These are phyloP conservation scores for Scyliorhinus canicula DNA, from an alignment of 2,797 vertebrate genomes.

Conservation along the genomic window DNA sequence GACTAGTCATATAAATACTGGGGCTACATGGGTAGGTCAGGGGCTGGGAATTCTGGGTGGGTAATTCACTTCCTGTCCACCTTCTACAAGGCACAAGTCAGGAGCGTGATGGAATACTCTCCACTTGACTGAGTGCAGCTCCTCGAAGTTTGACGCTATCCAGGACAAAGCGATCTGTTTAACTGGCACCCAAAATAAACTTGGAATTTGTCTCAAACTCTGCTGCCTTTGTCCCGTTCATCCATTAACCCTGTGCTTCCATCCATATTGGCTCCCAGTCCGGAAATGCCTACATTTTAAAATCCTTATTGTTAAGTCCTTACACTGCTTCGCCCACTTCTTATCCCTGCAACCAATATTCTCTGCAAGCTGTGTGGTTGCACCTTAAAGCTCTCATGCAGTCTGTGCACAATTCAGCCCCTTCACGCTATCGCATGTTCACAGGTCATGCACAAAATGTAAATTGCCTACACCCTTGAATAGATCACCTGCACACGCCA, in stretches of 20 bases:
- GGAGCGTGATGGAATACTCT: too few relatives aligned
- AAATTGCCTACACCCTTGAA: too few relatives aligned
- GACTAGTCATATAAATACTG: too few relatives aligned
- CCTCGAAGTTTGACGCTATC: too few relatives aligned
- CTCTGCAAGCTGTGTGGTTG: neutral
- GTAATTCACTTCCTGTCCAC: neutral
- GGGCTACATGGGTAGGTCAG: neutral
- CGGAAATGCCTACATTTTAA: neutral
- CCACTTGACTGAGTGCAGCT: neutral
- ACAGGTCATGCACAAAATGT: too few relatives aligned
- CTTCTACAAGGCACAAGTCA: neutral
- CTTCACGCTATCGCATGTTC: neutral
- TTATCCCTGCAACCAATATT: neutral
- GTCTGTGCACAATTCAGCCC: too few relatives aligned
- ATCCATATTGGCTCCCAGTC: neutral
- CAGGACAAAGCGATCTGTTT: too few relatives aligned
- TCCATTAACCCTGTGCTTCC: neutral
- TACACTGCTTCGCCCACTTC: neutral
- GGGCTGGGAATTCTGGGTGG: neutral
- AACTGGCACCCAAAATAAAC: neutral
- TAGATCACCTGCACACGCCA: too few relatives aligned
- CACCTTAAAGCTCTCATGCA: neutral
- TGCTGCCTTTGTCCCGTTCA: neutral
- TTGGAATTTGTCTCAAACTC: neutral
- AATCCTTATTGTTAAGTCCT: neutral